Evolutionary conservation across 2,113 vertebrate species (phyloP).

Genomic region (Ailuropoda melanoleuca): DNA sequence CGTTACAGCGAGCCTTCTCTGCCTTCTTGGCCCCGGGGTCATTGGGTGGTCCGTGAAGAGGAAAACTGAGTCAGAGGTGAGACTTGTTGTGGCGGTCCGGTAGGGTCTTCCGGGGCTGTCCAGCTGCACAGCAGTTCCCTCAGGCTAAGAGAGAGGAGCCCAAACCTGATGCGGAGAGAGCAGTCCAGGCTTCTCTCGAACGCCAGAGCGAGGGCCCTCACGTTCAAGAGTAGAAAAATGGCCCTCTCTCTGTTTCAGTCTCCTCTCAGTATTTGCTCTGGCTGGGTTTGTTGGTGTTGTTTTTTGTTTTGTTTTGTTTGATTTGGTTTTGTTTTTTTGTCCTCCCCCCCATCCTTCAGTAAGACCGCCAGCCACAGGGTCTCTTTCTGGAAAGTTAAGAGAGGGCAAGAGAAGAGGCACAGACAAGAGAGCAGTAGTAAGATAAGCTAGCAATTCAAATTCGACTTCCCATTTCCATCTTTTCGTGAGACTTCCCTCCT

Average conservation of each 20-base stretch:
- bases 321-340: neutral
- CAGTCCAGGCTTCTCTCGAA: neutral
- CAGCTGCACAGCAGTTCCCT: neutral
- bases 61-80: neutral
- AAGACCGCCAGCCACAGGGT: neutral
- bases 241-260: neutral
- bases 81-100: neutral
- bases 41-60: neutral
- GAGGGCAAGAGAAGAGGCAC: neutral
- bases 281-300: neutral
- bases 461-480: rapidly evolving
- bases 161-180: neutral
- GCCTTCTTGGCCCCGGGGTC: neutral
- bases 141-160: neutral
- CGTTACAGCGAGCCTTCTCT: rapidly evolving
- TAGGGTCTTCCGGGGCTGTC: neutral
- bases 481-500: neutral
- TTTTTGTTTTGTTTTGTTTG: neutral
- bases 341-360: neutral
- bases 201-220: rapidly evolving
- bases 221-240: rapidly evolving
- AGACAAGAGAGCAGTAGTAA: rapidly evolving
- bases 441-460: rapidly evolving
- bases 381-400: neutral
- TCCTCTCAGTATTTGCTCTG: neutral